Evolutionary conservation across 1,140 invertebrate genomes (phyloP), one percentile per base, ranked within the genome.

Genomic region (Lutraria rhynchaena): DNA sequence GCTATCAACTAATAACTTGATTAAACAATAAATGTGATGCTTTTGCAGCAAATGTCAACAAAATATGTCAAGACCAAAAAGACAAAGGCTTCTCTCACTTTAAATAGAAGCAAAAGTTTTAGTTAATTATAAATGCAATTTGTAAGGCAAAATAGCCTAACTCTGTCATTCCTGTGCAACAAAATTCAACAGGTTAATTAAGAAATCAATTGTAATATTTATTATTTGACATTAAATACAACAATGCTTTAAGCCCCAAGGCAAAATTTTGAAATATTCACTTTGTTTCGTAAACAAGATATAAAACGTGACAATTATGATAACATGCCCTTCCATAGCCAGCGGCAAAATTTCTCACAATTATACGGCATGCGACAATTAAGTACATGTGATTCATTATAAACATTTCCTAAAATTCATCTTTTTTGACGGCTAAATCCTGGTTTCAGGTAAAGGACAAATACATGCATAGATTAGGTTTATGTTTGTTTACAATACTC

Each of bases 311-410:
- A 75, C 73, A 61, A 44, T 61, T 49, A 61, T 61, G 44, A 61
- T 75, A 46, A 60, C 73, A 60, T 75, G 58, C 73, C 73, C 73
- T 75, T 75, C 73, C 73, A 75, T 57, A 15, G 73, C 73, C 73
- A 27, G 44, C n/a, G 57, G 73, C 70, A 73, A 73, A 29, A 44
- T 73, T 46, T 29, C 41, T 27, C 33, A 24, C 63, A 27, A 67
- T 67, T 67, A 46, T 49, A 67, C 63, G 37, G 19, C 33, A 67
- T 49, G 63, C 41, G 41, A 67, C 63, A 49, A 49, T 67, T 67
- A 67, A 41, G 49, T 67, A 67, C 63, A 67, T 67, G 44, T 3
- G 44, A 49, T 24, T 67, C 63, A 67, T 67, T 46, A 46, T 46
- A 67, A 67, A 67, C 63, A 19, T 67, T 67, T 67, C 63, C 63